Evolutionary conservation across 2,113 vertebrate species (phyloP).

Genomic region (Melanocharis versteri): DNA sequence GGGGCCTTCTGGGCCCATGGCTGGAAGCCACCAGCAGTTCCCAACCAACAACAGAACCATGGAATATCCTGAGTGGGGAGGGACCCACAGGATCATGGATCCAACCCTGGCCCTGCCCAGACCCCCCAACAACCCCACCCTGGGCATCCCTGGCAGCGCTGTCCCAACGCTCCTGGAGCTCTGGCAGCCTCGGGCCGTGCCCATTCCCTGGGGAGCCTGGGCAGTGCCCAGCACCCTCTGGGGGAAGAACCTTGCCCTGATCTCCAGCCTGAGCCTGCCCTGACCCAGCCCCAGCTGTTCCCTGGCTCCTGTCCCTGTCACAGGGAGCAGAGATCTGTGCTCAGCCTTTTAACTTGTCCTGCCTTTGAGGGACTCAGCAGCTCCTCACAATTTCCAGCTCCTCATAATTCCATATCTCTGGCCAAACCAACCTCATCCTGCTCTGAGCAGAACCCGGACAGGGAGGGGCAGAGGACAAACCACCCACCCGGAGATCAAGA

Average conservation of each 20-base stretch:
- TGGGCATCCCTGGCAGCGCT: background rate
- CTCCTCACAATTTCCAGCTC: background rate
- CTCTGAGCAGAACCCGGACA: background rate
- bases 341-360: background rate
- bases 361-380: background rate
- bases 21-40: background rate
- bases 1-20: background rate
- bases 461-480: fast-evolving
- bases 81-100: background rate
- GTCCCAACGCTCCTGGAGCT: background rate
- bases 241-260: background rate
- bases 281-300: background rate
- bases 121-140: background rate
- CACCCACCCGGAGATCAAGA: background rate
- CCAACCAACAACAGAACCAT: background rate
- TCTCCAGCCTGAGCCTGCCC: background rate
- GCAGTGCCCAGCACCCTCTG: background rate
- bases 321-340: background rate
- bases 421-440: background rate
- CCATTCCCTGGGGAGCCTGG: background rate
- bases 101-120: background rate
- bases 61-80: background rate
- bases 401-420: background rate
- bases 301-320: background rate
- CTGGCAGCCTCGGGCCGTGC: background rate